A percentile compares a stretch with the other conserved stretches of the same genome.
Evolutionary conservation across 2,888 invertebrate species (phyloP).

Genomic region (Acronicta leporina): DNA sequence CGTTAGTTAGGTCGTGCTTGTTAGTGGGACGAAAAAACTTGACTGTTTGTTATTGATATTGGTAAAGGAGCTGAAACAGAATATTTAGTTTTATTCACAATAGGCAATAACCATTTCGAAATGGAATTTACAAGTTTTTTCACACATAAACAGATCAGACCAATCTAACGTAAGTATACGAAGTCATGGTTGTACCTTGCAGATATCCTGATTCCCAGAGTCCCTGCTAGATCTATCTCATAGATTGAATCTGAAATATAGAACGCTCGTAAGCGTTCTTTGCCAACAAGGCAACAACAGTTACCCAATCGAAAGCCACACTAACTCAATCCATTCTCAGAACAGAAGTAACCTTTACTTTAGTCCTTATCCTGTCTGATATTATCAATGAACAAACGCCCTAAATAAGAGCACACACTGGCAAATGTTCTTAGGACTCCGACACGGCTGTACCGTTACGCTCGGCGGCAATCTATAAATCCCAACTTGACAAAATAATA

Average conservation of each 20-base stretch:
- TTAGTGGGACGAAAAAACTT: constrained; percentile 44
- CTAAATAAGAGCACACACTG: constrained; percentile 45
- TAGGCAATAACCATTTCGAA: not conserved
- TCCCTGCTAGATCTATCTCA: constrained; percentile 20
- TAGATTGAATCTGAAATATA: constrained; percentile 30
- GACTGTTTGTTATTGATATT: constrained; percentile 39
- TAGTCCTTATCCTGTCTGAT: constrained; percentile 53
- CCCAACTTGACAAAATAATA: constrained; percentile 88
- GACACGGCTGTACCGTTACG: constrained; percentile 78
- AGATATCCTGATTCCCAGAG: constrained; percentile 26
- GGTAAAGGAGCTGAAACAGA: constrained; percentile 25
- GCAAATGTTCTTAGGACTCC: constrained; percentile 57
- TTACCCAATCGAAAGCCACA: constrained; percentile 34
- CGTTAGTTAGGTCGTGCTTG: constrained; percentile 50
- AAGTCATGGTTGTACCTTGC: not conserved
- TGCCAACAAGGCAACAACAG: constrained; percentile 22
- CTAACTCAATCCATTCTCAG: constrained; percentile 46
- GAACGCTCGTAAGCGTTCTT: constrained; percentile 24
- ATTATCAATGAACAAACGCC: constrained; percentile 44
- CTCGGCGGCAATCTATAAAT: constrained; percentile 85
- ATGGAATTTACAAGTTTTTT: too few relatives aligned
- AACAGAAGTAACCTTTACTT: constrained; percentile 56
- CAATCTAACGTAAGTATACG: not conserved
- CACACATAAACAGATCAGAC: not conserved
- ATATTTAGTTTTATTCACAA: constrained; percentile 27